Evolutionary conservation across 2,797 vertebrate species (phyloP), one percentile per base, ranked within the genome.

Genomic region (Brachyrhaphis roseni): DNA sequence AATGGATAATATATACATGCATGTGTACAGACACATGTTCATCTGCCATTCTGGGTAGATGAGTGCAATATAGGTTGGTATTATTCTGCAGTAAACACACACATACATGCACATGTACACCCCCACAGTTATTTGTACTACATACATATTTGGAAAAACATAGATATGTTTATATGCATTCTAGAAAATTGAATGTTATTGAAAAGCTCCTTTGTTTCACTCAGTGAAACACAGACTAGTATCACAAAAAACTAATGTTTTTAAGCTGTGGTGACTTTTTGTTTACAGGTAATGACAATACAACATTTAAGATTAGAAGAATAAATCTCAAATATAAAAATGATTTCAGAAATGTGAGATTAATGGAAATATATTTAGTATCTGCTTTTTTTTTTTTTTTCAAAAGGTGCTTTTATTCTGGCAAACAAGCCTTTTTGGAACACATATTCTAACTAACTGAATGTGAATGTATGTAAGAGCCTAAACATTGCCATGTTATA

Each of bases 11-110:
- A 23, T 79, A 51, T 70, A 53, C 49, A 23, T 55, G 23, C 43
- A 74, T 81, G 68, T 72, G 71, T 51, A 78, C n/a, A 26, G 18
- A 57, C 39, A 72, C 75, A 77, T 43, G 55, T 15, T 75, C 43
- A 5, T 76, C 49, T 77, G 31, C 72, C 76, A 74, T 3, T 77
- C 70, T 72, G 53, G 15, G 74, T 59, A 78, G 16, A 74, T 4
- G 64, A 74, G 36, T 36, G 39, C 26, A 51, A 36, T 59, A 36
- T 55, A 26, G 12, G n/a, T 26, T 7, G 68, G 26, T 6, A 20
- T 47, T 78, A 0, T 7, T 74, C 36, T 12, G 5, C 59, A 34
- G 0, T 72, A 49, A 4, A 72, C 62, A 82, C 13, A 74, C 10
- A 68, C 36, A 26, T 11, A 23, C 23, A 43, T 6, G 26, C 4